A percentile compares a stretch with the other conserved stretches of the same genome.
phyloP scores from a whole-genome alignment of 2,888 invertebrate genomes.

The Dermolepida albohirtum region DNA sequence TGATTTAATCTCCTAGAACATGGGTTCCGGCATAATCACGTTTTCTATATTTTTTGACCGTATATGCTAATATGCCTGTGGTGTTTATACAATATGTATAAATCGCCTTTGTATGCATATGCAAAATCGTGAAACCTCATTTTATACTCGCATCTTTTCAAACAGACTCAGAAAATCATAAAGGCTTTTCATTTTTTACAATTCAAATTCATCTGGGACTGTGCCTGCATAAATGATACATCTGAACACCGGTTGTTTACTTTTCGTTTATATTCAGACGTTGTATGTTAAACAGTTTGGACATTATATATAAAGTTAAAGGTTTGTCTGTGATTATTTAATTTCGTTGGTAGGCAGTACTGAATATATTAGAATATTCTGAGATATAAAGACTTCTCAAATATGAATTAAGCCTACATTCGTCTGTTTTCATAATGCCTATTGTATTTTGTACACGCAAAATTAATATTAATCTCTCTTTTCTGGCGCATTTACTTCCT shows the following conservation, averaged over 20 bases:
- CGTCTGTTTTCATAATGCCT: too few relatives aligned
- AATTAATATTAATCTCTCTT: too few relatives aligned
- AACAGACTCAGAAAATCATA: slow-evolving; percentile 1
- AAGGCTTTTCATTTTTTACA: background rate
- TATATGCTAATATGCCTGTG: slow-evolving; percentile 13
- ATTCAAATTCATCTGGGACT: slow-evolving; percentile 6
- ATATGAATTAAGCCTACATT: too few relatives aligned
- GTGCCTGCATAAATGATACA: slow-evolving; percentile 1
- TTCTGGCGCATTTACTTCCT: too few relatives aligned
- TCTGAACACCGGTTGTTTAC: slow-evolving; percentile 2
- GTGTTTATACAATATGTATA: slow-evolving; percentile 14
- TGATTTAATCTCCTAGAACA: slow-evolving; percentile 30
- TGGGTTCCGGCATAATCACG: slow-evolving; percentile 34
- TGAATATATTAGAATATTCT: slow-evolving; percentile 3
- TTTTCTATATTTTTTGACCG: slow-evolving; percentile 19
- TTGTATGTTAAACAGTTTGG: slow-evolving; percentile 13
- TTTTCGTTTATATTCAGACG: slow-evolving; percentile 9
- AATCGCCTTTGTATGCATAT: slow-evolving; percentile 29
- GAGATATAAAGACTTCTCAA: too few relatives aligned
- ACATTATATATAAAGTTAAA: background rate
- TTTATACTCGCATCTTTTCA: background rate
- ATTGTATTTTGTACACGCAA: too few relatives aligned
- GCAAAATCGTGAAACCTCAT: slow-evolving; percentile 8
- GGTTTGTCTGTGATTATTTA: slow-evolving; percentile 4
- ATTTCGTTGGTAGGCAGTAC: slow-evolving; percentile 5